Evolutionary conservation across 1,140 invertebrate species (phyloP).

Genomic region (Aporrectodea caliginosa): DNA sequence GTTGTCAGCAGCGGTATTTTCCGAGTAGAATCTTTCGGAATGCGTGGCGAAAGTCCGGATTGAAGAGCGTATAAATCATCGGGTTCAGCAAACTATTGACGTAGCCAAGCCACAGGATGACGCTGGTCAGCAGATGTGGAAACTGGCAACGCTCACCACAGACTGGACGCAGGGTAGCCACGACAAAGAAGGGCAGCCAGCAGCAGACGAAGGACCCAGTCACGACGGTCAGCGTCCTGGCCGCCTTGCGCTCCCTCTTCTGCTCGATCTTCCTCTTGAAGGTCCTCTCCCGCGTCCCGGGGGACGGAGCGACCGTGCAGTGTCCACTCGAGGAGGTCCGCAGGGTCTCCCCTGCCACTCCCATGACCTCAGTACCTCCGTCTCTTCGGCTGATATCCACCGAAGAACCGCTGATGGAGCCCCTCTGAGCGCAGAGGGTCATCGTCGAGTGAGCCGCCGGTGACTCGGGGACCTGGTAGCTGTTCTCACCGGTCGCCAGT

Average conservation of each 20-base stretch:
- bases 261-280: slow-evolving; percentile 55
- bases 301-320: too few relatives aligned
- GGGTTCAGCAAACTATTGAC: slow-evolving; percentile 59
- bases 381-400: too few relatives aligned
- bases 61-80: slow-evolving; percentile 64
- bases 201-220: slow-evolving; percentile 62
- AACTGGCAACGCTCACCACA: slow-evolving; percentile 52
- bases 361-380: too few relatives aligned
- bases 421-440: too few relatives aligned
- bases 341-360: too few relatives aligned
- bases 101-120: slow-evolving; percentile 58
- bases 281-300: slow-evolving; percentile 39
- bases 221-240: slow-evolving; percentile 60
- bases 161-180: slow-evolving; percentile 61
- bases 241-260: slow-evolving; percentile 57
- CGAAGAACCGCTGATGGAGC: too few relatives aligned
- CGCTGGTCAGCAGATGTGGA: slow-evolving; percentile 44
- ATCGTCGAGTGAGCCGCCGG: too few relatives aligned
- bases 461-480: too few relatives aligned
- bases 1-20: too few relatives aligned
- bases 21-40: slow-evolving; percentile 43
- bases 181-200: slow-evolving; percentile 63
- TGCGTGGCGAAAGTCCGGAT: slow-evolving; percentile 61
- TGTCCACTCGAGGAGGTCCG: too few relatives aligned
- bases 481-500: too few relatives aligned